These are phyloP conservation scores for Tenthredo amoena DNA, from an alignment of 2,888 invertebrate species.

Conservation along the genomic window DNA sequence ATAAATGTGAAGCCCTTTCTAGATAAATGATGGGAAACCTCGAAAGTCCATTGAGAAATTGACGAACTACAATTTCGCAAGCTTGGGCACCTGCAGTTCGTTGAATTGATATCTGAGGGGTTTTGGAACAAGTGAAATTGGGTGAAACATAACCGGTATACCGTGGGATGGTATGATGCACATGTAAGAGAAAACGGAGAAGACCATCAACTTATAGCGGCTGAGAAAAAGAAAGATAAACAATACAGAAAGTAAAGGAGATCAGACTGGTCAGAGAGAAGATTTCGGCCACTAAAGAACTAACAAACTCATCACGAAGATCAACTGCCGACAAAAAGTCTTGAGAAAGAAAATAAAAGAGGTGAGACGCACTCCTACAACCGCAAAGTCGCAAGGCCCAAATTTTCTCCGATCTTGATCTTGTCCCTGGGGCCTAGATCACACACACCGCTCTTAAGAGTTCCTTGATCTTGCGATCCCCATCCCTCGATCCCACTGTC, in stretches of 20 bases:
- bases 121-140: slow-evolving; percentile 39
- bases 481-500: slow-evolving; percentile 24
- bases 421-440: not conserved
- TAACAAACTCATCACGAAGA: slow-evolving; percentile 22
- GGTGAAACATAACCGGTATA: slow-evolving; percentile 40
- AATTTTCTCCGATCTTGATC: slow-evolving; percentile 35
- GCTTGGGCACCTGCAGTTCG: not conserved
- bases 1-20: not conserved
- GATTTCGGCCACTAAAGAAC: not conserved
- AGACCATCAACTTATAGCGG: not conserved
- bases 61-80: not conserved
- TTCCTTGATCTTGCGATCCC: not conserved
- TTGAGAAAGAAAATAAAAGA: slow-evolving; percentile 8
- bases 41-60: not conserved
- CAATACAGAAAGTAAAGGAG: slow-evolving; percentile 24
- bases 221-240: not conserved
- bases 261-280: slow-evolving; percentile 32
- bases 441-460: slow-evolving; percentile 26
- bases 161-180: not conserved
- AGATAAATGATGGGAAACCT: not conserved
- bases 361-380: not conserved
- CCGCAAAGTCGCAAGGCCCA: slow-evolving; percentile 21
- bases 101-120: not conserved
- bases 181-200: not conserved
- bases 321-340: slow-evolving; percentile 14